Conservation (phyloP, 2,113 vertebrate species). For the Ailuropoda melanoleuca region DNA sequence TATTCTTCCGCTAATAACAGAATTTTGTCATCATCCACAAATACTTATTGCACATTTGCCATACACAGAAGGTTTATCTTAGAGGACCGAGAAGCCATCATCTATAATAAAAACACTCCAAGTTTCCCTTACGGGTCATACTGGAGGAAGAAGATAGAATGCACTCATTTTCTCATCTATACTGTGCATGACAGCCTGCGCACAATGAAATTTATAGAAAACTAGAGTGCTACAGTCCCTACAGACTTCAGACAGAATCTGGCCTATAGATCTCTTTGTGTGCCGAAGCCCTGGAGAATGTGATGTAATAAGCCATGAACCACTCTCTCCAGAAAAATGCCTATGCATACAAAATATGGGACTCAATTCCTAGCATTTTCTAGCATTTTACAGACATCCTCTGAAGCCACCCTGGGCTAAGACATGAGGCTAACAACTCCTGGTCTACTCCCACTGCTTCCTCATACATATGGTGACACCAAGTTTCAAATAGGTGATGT, state of each 20-base stretch:
- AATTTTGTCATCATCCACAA: background rate
- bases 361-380: background rate
- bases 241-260: background rate
- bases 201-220: background rate
- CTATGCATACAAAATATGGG: background rate
- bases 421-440: background rate
- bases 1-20: constrained; percentile 41
- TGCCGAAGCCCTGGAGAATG: background rate
- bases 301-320: background rate
- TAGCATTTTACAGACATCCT: background rate
- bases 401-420: background rate
- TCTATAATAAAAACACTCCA: constrained; percentile 11
- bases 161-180: background rate
- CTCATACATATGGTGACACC: background rate
- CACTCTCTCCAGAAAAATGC: constrained; percentile 19
- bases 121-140: background rate
- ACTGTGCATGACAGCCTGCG: background rate
- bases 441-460: background rate
- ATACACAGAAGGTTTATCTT: background rate
- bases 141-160: background rate
- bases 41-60: constrained; percentile 14
- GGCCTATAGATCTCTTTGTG: background rate
- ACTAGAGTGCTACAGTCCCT: background rate
- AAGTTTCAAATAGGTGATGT: constrained; percentile 6
- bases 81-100: background rate